Conservation (phyloP, 53 echinoderm and acorn worm genomes). For the Actinopyga echinites region DNA sequence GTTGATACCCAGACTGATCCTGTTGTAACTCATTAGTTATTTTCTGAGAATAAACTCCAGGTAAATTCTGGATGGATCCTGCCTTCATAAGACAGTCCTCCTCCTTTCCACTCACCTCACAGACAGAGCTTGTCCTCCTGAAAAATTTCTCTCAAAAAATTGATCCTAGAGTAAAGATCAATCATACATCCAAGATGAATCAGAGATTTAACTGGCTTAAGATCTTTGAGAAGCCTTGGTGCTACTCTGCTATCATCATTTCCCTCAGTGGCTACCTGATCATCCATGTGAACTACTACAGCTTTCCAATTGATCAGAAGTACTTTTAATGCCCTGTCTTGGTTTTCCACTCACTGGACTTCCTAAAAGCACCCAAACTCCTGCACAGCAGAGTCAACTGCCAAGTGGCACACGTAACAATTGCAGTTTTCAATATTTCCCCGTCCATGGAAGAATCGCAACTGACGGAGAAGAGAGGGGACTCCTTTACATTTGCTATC, state of each 20-base stretch:
- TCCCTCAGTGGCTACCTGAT: background rate
- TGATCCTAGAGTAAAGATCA: background rate
- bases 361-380: background rate
- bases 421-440: conserved; percentile 10
- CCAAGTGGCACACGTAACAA: background rate
- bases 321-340: conserved; percentile 2
- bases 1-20: background rate
- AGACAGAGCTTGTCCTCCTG: conserved; percentile 21
- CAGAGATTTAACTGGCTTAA: background rate
- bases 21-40: background rate
- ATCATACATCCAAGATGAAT: background rate
- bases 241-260: background rate
- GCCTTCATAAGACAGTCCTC: conserved; percentile 1
- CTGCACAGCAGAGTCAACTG: background rate
- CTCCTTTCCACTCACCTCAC: background rate
- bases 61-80: background rate
- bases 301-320: conserved; percentile 5
- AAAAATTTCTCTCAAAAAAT: background rate
- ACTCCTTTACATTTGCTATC: background rate
- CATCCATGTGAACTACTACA: background rate
- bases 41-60: background rate
- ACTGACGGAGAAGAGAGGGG: background rate
- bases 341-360: background rate
- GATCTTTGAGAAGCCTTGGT: background rate
- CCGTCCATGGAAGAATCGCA: conserved; percentile 8